Evolutionary conservation across 2,888 invertebrate genomes (phyloP).

Genomic region (Pogonocherus hispidulus): DNA sequence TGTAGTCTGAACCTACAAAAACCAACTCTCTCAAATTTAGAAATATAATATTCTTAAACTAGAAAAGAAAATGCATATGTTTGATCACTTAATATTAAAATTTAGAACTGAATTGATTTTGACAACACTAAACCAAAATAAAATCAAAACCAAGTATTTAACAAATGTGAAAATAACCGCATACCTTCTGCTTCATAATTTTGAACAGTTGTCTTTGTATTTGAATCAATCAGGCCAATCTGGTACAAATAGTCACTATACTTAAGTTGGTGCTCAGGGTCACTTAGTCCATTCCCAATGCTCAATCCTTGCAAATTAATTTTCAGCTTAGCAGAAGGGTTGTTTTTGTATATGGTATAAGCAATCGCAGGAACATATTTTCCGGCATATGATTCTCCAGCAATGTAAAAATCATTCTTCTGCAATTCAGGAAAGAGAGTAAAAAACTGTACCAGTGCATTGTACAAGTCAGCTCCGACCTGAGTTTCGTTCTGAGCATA

Average conservation of each 20-base stretch:
- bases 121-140: too few relatives aligned
- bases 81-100: too few relatives aligned
- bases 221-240: constrained; percentile 79
- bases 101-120: too few relatives aligned
- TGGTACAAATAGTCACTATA: constrained; percentile 87
- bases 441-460: constrained; percentile 86
- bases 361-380: constrained; percentile 82
- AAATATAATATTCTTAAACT: too few relatives aligned
- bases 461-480: constrained; percentile 85
- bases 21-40: too few relatives aligned
- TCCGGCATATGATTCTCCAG: constrained; percentile 93
- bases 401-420: constrained; percentile 84
- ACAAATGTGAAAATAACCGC: not conserved
- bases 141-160: not conserved
- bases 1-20: too few relatives aligned
- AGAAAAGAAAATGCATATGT: too few relatives aligned
- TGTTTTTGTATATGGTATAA: constrained; percentile 79
- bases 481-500: constrained; percentile 85
- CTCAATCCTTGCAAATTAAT: constrained; percentile 81
- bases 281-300: constrained; percentile 86
- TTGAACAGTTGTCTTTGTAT: constrained; percentile 74
- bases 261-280: constrained; percentile 82
- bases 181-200: constrained; percentile 73
- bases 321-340: constrained; percentile 72
- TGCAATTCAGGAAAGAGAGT: constrained; percentile 83